Evolutionary conservation across 2,113 vertebrate genomes (phyloP).

Genomic region (Fukomys damarensis): DNA sequence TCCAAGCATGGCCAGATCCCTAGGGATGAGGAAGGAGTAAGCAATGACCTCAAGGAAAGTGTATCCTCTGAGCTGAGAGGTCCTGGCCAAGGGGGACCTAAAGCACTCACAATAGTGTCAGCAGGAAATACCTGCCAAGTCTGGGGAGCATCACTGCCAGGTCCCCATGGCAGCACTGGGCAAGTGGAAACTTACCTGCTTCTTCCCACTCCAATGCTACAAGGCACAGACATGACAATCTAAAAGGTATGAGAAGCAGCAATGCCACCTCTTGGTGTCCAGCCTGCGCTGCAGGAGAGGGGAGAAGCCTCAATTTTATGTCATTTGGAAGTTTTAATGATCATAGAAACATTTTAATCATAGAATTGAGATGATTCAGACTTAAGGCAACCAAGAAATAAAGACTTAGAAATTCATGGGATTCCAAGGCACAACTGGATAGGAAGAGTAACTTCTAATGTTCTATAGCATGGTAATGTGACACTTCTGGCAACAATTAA

Average conservation of each 20-base stretch:
- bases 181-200: slow-evolving; percentile 12
- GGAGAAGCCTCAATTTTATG: background rate
- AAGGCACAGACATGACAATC: background rate
- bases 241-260: background rate
- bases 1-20: background rate
- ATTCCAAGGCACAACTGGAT: background rate
- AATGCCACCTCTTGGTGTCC: background rate
- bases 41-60: background rate
- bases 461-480: background rate
- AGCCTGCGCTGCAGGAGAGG: background rate
- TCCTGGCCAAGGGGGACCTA: background rate
- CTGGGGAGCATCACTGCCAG: background rate
- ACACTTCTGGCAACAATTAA: background rate
- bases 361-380: slow-evolving; percentile 10
- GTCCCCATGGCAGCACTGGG: background rate
- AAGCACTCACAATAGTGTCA: background rate
- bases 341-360: background rate
- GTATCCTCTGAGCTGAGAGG: background rate
- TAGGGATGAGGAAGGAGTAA: background rate
- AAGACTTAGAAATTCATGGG: background rate
- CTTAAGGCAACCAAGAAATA: background rate
- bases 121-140: slow-evolving; percentile 27
- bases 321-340: background rate
- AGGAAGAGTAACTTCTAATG: background rate
- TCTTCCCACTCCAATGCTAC: background rate